These are phyloP conservation scores for Hermatobates lingyangjiaoensis DNA, from an alignment of 1,140 invertebrate species.

Conservation along the genomic window DNA sequence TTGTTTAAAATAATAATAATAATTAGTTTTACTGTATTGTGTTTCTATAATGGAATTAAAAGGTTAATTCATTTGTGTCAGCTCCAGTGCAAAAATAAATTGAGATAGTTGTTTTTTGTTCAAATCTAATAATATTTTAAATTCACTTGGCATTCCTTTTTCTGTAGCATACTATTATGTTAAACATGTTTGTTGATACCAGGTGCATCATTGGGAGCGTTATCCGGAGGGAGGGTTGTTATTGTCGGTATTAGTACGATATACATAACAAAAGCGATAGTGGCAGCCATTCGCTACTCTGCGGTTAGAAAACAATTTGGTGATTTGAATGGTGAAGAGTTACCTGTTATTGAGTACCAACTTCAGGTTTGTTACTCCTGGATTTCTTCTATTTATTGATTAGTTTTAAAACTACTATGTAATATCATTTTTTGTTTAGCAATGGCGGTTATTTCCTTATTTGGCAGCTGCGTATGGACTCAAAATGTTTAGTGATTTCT, in stretches of 20 bases:
- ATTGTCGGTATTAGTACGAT: conserved; percentile 50
- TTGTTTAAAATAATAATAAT: too few relatives aligned
- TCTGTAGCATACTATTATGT: not conserved
- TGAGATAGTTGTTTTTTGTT: too few relatives aligned
- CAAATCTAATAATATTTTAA: too few relatives aligned
- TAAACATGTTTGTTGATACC: conserved; percentile 9
- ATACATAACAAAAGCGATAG: conserved; percentile 47
- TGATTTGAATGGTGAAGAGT: conserved; percentile 41
- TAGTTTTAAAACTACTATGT: not conserved
- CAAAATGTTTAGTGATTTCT: conserved; percentile 43
- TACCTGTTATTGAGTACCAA: conserved; percentile 80
- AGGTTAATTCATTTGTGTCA: too few relatives aligned
- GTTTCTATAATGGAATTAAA: too few relatives aligned
- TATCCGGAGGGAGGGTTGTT: conserved; percentile 58
- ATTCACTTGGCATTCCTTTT: too few relatives aligned
- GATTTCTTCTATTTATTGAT: conserved; percentile 2
- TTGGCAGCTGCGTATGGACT: conserved; percentile 63
- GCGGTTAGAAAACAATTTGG: conserved; percentile 65
- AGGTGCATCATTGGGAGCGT: conserved; percentile 59
- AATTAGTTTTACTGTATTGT: too few relatives aligned
- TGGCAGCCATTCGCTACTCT: conserved; percentile 78
- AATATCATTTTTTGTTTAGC: conserved; percentile 31
- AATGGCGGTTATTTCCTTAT: conserved; percentile 81
- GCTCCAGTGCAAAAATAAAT: too few relatives aligned
- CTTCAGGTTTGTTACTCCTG: conserved; percentile 38